Percentiles rank a stretch among this genome's conserved stretches.
phyloP scores from a whole-genome alignment of 1,140 invertebrate genomes.

The Rhopalosiphum padi region DNA sequence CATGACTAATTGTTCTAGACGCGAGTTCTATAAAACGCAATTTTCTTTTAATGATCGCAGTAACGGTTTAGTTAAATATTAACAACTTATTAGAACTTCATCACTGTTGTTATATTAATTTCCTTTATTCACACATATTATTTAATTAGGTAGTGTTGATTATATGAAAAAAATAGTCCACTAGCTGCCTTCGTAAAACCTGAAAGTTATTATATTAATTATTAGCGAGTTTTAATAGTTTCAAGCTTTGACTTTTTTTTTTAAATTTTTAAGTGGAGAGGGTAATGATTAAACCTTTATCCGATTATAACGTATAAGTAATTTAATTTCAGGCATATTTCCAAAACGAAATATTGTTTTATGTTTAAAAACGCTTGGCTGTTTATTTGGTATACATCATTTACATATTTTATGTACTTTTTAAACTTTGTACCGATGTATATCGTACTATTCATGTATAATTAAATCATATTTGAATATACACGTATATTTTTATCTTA shows the following conservation, averaged over 20 bases:
- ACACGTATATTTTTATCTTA: neutral
- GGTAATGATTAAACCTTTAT: neutral
- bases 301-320: neutral
- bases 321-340: neutral
- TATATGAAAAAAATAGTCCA: neutral
- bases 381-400: neutral
- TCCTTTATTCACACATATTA: neutral
- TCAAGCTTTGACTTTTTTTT: slow-evolving; percentile 4
- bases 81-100: neutral
- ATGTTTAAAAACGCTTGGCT: neutral
- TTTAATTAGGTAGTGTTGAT: neutral
- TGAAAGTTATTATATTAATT: neutral
- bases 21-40: slow-evolving; percentile 69
- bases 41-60: slow-evolving; percentile 49
- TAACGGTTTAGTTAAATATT: slow-evolving; percentile 17
- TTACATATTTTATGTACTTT: neutral
- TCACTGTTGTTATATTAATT: slow-evolving; percentile 5
- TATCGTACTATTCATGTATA: neutral
- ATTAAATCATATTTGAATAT: neutral
- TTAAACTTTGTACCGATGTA: neutral
- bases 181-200: neutral
- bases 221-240: neutral
- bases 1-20: slow-evolving; percentile 59
- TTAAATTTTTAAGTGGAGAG: neutral
- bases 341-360: neutral